A percentile compares a stretch with the other conserved stretches of the same genome.
Conservation (phyloP, 2,888 invertebrate genomes). For the Smittia aterrima region DNA sequence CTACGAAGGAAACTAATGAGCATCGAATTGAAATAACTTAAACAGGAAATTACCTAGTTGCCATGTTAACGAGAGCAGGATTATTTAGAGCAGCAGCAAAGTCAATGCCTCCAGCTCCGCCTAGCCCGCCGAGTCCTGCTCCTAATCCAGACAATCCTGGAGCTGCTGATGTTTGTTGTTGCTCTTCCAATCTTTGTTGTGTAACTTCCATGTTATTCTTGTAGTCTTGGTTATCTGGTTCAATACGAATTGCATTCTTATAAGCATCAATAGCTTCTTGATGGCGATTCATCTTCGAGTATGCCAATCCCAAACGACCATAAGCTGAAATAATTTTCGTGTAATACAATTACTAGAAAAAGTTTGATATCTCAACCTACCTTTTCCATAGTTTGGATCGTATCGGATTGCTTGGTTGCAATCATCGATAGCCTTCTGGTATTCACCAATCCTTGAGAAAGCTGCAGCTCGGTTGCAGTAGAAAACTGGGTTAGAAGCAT, state of each 20-base stretch:
- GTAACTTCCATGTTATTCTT: conserved; percentile 81
- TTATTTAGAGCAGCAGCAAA: conserved; percentile 43
- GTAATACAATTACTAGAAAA: neutral
- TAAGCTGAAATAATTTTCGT: conserved; percentile 62
- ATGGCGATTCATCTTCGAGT: conserved; percentile 77
- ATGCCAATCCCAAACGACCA: conserved; percentile 86
- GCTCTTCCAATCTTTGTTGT: conserved; percentile 54
- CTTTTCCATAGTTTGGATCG: conserved; percentile 82
- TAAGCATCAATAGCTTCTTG: conserved; percentile 84
- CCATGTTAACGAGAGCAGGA: conserved; percentile 42
- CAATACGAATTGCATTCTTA: conserved; percentile 81
- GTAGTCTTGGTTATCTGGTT: conserved; percentile 90
- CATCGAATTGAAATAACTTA: too few relatives aligned
- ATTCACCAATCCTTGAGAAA: conserved; percentile 82
- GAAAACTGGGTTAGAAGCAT: conserved; percentile 87
- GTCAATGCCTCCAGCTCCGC: conserved; percentile 40
- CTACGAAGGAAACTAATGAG: too few relatives aligned
- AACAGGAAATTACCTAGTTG: too few relatives aligned
- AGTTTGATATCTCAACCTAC: neutral
- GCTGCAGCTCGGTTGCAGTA: conserved; percentile 98
- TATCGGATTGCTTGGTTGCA: conserved; percentile 85
- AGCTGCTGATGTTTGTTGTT: neutral
- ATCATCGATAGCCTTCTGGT: conserved; percentile 82
- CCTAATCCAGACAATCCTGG: neutral
- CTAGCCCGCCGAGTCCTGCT: conserved; percentile 1